Evolutionary conservation across 2,888 invertebrate species (phyloP).

Genomic region (Ischnus inquisitorius): DNA sequence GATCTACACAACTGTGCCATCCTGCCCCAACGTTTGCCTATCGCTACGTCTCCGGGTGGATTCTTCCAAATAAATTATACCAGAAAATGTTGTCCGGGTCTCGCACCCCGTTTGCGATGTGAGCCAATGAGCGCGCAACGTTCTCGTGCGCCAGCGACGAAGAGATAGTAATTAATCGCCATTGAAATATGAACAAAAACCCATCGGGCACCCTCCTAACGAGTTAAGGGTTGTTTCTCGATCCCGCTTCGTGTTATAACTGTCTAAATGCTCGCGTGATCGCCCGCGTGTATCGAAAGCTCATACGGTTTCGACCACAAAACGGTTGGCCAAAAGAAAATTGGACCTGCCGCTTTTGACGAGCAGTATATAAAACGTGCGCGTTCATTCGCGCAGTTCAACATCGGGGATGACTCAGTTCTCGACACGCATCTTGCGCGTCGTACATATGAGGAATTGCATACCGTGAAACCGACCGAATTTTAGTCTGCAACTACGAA

Average conservation of each 20-base stretch:
- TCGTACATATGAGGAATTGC: neutral
- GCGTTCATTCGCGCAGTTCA: neutral
- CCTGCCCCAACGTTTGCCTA: neutral
- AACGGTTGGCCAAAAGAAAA: conserved; percentile 20
- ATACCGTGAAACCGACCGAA: neutral
- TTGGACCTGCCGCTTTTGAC: conserved; percentile 1
- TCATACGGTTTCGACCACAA: conserved; percentile 30
- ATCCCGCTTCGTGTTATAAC: neutral
- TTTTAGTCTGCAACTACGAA: neutral
- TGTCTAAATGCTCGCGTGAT: neutral
- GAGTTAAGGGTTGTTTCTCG: conserved; percentile 13
- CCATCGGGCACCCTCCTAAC: conserved; percentile 9
- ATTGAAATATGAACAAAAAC: conserved; percentile 4
- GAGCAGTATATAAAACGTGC: neutral
- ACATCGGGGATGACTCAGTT: conserved; percentile 35
- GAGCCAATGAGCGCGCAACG: neutral
- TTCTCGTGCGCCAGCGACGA: neutral
- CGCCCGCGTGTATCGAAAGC: conserved; percentile 3
- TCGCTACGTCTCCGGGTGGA: neutral
- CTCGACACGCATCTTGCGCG: neutral
- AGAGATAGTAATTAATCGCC: conserved; percentile 11
- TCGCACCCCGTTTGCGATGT: neutral
- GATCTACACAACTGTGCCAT: neutral
- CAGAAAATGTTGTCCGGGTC: neutral
- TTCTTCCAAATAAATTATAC: neutral